These are phyloP conservation scores for Octodon degus DNA, from an alignment of 2,113 vertebrate species.

Conservation along the genomic window DNA sequence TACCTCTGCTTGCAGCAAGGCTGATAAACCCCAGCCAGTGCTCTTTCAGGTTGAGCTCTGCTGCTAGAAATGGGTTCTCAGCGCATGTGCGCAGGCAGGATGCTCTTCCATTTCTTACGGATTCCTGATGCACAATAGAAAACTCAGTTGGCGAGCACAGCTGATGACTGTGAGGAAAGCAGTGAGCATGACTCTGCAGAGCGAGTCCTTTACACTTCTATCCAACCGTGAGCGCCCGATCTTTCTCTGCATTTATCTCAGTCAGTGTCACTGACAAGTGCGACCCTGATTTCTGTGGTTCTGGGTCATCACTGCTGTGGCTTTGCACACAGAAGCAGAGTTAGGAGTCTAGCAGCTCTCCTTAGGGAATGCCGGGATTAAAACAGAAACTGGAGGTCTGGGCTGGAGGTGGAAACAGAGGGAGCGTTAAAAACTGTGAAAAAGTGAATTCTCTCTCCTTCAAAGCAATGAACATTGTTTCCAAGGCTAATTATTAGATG, in stretches of 20 bases:
- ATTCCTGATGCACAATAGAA: neutral
- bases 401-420: neutral
- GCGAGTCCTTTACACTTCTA: neutral
- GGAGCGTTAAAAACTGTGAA: neutral
- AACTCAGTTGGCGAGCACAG: neutral
- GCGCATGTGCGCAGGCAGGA: neutral
- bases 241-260: neutral
- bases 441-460: neutral
- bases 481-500: neutral
- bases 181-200: neutral
- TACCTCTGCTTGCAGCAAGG: neutral
- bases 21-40: neutral
- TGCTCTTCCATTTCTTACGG: too few relatives aligned
- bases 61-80: neutral
- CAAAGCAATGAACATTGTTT: neutral
- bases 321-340: neutral
- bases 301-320: neutral
- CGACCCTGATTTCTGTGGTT: neutral
- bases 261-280: neutral
- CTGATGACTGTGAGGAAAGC: neutral
- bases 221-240: neutral
- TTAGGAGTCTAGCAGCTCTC: neutral
- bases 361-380: neutral
- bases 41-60: neutral
- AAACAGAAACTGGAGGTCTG: neutral